Base-by-base conservation (phyloP, 2,113 vertebrate genomes). In the Meriones unguiculatus region DNA sequence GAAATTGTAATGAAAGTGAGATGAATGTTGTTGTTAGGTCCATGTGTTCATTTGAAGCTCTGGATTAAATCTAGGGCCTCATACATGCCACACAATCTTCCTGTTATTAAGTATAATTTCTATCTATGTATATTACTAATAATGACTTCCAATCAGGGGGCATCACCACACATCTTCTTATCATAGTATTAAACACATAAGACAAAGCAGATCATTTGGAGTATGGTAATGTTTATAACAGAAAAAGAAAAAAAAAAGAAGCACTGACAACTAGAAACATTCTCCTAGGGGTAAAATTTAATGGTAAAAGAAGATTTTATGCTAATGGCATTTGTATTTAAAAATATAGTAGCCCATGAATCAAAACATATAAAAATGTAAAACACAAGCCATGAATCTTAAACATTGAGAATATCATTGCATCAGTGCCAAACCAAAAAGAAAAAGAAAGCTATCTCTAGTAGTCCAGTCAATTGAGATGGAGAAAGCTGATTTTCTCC, bases 291-390 rank as follows among this genome's bases (percentile, higher is more conserved):
- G 18, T 22, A 22, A 13, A 89, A 93, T 92, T 86, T 57, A 87
- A 92, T 46, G 32, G 2, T 59, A 89, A 90, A 91, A 64, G 64
- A 84, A 72, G 11, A 35, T 15, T 41, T 81, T 69, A 18, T 87
- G 64, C n/a, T 82, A 65, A 78, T 22, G 20, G 2, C 22, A 78
- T 90, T 84, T 77, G 72, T 64, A 64, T 86, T 95, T 96, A 35
- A 88, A 84, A 85, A 73, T 46, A 54, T 54, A 67, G 9, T 59
- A 38, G 57, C 59, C 0, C 20, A 41, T 88, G 70, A 90, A 89
- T 32, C 57, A 93, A 75, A 59, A 32, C 30, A 30, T 4, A 65
- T 25, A 54, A 57, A 95, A 90, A 78, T 54, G 59, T 72, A 69
- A 95, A 96, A n/a, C 3, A 15, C 22, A 72, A 87, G 17, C 2